These are phyloP conservation scores for Myopa testacea DNA, from an alignment of 2,888 invertebrate genomes.

Conservation along the genomic window DNA sequence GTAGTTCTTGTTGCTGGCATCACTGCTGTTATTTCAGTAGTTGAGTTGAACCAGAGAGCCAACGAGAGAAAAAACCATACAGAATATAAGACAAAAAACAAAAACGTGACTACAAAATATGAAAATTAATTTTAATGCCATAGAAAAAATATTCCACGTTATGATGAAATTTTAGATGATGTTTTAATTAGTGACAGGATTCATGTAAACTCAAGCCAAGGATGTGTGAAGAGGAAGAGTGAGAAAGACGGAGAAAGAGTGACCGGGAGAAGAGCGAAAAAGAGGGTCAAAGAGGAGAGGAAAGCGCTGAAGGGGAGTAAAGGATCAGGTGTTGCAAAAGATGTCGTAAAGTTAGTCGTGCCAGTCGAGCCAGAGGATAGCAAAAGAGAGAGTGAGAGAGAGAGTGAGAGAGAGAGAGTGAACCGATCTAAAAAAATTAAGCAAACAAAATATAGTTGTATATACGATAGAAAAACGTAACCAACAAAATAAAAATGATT, in stretches of 20 bases:
- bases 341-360: neutral
- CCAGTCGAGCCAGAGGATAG: no score
- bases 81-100: constrained; percentile 47
- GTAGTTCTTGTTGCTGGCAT: constrained; percentile 46
- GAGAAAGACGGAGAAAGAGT: neutral
- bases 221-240: neutral
- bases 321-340: neutral
- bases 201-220: neutral
- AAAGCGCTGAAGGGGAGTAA: neutral
- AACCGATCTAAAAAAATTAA: no score
- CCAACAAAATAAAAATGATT: constrained; percentile 4
- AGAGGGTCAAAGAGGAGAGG: neutral
- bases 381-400: neutral
- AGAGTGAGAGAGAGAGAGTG: neutral
- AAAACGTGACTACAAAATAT: constrained; percentile 42
- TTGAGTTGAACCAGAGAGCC: constrained; percentile 29
- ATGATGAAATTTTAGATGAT: constrained; percentile 55
- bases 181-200: constrained; percentile 40
- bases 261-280: neutral
- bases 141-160: constrained; percentile 37
- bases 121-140: constrained; percentile 63
- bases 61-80: neutral
- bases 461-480: no score
- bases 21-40: constrained; percentile 42
- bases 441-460: no score